A percentile compares a stretch with the other conserved stretches of the same genome.
Evolutionary conservation across 2,797 vertebrate species (phyloP).

Genomic region (Notolepis coatsorum): DNA sequence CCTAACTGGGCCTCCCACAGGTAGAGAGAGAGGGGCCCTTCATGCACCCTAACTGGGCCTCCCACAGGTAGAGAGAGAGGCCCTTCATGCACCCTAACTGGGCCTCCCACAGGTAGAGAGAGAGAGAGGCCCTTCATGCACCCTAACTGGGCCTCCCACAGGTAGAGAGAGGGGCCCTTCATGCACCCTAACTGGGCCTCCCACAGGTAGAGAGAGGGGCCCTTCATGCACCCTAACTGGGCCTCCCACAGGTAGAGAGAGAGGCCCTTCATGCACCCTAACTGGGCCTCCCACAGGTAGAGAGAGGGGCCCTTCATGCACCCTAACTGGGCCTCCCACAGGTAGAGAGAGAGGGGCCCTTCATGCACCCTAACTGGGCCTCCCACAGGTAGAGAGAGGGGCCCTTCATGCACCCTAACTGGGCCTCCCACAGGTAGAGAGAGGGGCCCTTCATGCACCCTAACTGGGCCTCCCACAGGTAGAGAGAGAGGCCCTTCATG

Average conservation of each 20-base stretch:
- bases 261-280: constrained; percentile 97
- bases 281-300: constrained; percentile 99
- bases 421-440: constrained; percentile 97
- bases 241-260: constrained; percentile 96
- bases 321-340: constrained; percentile 98
- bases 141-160: constrained; percentile 98
- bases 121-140: constrained; percentile 98
- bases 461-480: constrained; percentile 99
- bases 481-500: constrained; percentile 91
- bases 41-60: constrained; percentile 98
- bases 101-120: constrained; percentile 96
- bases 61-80: constrained; percentile 94
- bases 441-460: constrained; percentile 96
- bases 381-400: constrained; percentile 95
- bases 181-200: constrained; percentile 99
- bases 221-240: constrained; percentile 99
- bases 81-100: constrained; percentile 99
- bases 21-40: constrained; percentile 93
- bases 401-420: constrained; percentile 98
- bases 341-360: constrained; percentile 92
- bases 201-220: constrained; percentile 93
- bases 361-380: constrained; percentile 98
- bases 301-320: constrained; percentile 93
- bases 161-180: constrained; percentile 93
- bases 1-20: constrained; percentile 99